A percentile compares a stretch with the other conserved stretches of the same genome.
These are phyloP conservation scores for Oikopleura dioica DNA, from an alignment of 23 tunicate genomes.

Conservation along the genomic window DNA sequence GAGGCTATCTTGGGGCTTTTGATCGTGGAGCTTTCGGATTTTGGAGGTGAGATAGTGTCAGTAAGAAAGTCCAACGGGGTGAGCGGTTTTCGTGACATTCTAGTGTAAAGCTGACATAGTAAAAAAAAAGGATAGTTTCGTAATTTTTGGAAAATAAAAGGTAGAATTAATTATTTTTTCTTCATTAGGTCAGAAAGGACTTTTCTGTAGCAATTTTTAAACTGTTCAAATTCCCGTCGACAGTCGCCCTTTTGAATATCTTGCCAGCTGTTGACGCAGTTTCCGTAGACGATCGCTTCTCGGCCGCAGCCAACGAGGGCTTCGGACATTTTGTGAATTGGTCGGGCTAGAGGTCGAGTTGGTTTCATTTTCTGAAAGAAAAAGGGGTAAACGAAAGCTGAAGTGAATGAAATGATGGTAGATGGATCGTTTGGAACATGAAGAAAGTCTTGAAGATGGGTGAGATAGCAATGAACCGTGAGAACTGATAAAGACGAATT, in stretches of 20 bases:
- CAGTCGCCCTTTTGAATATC: slow-evolving; percentile 4
- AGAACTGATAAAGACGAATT: background rate
- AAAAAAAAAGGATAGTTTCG: too few relatives aligned
- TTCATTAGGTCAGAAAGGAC: background rate
- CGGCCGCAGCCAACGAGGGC: slow-evolving; percentile 11
- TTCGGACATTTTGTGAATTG: slow-evolving; percentile 6
- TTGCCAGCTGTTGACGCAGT: background rate
- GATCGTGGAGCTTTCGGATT: too few relatives aligned
- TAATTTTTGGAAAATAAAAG: too few relatives aligned
- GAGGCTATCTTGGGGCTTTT: too few relatives aligned
- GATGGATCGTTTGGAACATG: background rate
- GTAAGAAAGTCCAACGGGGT: too few relatives aligned
- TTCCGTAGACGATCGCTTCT: background rate
- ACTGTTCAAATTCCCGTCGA: background rate
- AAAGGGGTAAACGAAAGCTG: background rate
- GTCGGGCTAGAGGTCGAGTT: background rate
- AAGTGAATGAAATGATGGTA: background rate
- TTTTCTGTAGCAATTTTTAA: background rate
- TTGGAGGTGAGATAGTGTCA: too few relatives aligned
- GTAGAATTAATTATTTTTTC: slow-evolving; percentile 11
- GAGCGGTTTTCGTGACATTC: too few relatives aligned
- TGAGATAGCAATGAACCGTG: background rate
- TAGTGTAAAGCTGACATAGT: too few relatives aligned
- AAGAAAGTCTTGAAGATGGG: background rate
- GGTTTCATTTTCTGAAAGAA: background rate